These are phyloP conservation scores for Stegastes partitus DNA, from an alignment of 2,113 vertebrate species.

Conservation along the genomic window DNA sequence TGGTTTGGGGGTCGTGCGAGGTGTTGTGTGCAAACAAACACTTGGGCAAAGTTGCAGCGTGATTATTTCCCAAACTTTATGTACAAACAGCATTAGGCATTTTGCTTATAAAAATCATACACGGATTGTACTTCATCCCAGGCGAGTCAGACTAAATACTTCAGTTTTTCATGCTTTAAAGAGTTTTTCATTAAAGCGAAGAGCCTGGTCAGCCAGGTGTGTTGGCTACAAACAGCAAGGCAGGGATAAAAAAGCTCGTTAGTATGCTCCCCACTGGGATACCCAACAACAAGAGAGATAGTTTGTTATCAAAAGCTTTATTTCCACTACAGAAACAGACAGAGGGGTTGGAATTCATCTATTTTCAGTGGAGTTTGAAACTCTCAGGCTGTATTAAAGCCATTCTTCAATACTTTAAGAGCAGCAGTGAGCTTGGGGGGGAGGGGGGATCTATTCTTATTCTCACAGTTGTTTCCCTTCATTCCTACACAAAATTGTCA, in stretches of 20 bases:
- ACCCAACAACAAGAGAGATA: slow-evolving; percentile 13
- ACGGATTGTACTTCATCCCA: slow-evolving; percentile 12
- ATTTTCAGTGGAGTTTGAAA: slow-evolving; percentile 8
- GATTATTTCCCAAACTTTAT: slow-evolving; percentile 34
- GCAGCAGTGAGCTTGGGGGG: background rate
- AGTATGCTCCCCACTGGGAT: slow-evolving; percentile 22
- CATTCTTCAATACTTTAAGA: background rate
- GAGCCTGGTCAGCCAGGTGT: slow-evolving; percentile 30
- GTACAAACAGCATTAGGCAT: background rate
- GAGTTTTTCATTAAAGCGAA: slow-evolving; percentile 21
- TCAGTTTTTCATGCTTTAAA: slow-evolving; percentile 7
- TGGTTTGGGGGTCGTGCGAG: slow-evolving; percentile 33
- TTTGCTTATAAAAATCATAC: slow-evolving; percentile 10
- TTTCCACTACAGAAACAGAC: slow-evolving; percentile 10
- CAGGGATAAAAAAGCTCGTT: slow-evolving; percentile 22
- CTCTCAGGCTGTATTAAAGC: background rate
- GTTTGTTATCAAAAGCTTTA: slow-evolving; percentile 14
- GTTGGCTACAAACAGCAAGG: slow-evolving; percentile 11
- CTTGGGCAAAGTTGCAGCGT: slow-evolving; percentile 14
- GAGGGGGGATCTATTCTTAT: no score
- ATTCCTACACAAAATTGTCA: no score
- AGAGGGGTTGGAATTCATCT: background rate
- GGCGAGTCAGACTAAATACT: slow-evolving; percentile 2
- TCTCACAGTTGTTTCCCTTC: no score
- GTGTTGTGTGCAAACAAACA: slow-evolving; percentile 40